A percentile compares a stretch with the other conserved stretches of the same genome.
phyloP scores from a whole-genome alignment of 2,797 vertebrate genomes.

The Enoplosus armatus region DNA sequence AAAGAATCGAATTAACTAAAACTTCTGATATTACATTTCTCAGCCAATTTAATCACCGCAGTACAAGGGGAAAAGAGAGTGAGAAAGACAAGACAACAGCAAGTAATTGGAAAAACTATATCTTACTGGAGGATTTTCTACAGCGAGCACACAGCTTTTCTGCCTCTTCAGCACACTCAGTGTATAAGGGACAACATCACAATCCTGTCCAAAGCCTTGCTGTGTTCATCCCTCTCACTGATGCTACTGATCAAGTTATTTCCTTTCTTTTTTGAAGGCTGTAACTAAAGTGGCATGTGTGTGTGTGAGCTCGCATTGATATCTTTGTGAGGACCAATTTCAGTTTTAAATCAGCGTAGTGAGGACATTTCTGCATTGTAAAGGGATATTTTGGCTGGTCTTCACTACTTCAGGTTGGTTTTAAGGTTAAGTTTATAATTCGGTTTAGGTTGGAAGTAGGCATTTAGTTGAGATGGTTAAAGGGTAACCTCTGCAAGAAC shows the following conservation, averaged over 20 bases:
- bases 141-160: slow-evolving; percentile 30
- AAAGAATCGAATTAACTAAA: slow-evolving; percentile 79
- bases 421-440: background rate
- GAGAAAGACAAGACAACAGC: slow-evolving; percentile 66
- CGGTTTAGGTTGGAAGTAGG: background rate
- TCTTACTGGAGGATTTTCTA: slow-evolving; percentile 60
- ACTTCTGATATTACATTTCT: slow-evolving; percentile 81
- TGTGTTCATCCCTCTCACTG: slow-evolving; percentile 40
- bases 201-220: slow-evolving; percentile 27
- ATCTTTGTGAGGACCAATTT: background rate
- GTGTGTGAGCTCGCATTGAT: background rate
- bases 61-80: slow-evolving; percentile 57
- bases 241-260: slow-evolving; percentile 2
- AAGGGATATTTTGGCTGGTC: background rate
- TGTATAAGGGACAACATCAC: slow-evolving; percentile 37
- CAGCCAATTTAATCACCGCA: slow-evolving; percentile 77
- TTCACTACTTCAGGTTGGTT: background rate
- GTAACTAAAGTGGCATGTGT: background rate
- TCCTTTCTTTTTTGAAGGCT: background rate
- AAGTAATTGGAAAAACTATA: slow-evolving; percentile 70
- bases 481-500: background rate
- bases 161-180: slow-evolving; percentile 49
- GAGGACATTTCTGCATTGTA: background rate
- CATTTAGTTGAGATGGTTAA: background rate
- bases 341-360: background rate